Evolutionary conservation across 2,113 vertebrate genomes (phyloP), one percentile per base, ranked within the genome.

Genomic region (Eclectus roratus): DNA sequence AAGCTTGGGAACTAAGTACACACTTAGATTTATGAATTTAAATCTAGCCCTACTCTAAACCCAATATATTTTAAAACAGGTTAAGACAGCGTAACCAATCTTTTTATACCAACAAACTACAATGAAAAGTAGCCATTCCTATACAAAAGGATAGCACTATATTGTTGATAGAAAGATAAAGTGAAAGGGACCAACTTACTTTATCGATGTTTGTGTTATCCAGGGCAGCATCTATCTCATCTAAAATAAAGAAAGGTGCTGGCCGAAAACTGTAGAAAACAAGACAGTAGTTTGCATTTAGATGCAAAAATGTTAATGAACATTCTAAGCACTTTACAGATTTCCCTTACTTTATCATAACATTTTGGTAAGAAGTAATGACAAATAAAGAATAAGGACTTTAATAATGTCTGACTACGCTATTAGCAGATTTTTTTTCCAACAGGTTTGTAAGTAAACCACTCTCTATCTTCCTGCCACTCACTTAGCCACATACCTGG

Each of bases 141-240:
- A 63, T 52, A 35, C 11, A 91, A 50, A 79, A 60, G 7, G 7
- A 4, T 47, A 58, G 8, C 31, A 29, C 21, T 25, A 28, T 11
- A 61, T 1, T 49, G 29, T 7, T 1, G 1, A 46, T 17, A 35
- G 49, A 47, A 70, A 18, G 55, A 8, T 33, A 68, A n/a, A 65
- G 52, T 29, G 14, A 55, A 81, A 91, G 14, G 35, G 21, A 77
- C 7, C 49, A 33, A 91, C 98, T 98, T 93, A 98, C 99, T 97
- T 99, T 99, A 89, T 98, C 97, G 15, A 99, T 99, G 97, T 99
- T 99, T 10, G 98, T 98, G 80, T 99, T 99, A 96, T 99, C 99
- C 97, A 99, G 96, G 55, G 99, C 98, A 66, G 99, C 99, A 47
- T 99, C 99, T 66, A 99, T 99, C 97, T 99, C 99, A 82, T 99